Evolutionary conservation across 2,113 vertebrate species (phyloP).

Genomic region (Phalacrocorax pelagicus): DNA sequence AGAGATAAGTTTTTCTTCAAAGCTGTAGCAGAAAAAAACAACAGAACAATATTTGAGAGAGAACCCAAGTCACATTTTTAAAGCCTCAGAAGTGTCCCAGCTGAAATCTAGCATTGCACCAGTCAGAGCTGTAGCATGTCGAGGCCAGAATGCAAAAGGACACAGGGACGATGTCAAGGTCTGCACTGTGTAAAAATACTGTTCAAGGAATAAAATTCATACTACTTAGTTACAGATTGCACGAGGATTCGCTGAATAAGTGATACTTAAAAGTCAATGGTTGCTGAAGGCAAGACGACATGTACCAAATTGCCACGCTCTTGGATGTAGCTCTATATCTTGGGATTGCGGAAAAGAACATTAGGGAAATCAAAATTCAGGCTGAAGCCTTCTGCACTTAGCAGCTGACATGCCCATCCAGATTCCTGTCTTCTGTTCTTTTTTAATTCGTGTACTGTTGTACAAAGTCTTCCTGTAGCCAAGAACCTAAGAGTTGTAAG

Average conservation of each 20-base stretch:
- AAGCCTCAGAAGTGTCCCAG: not conserved
- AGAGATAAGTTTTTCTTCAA: not conserved
- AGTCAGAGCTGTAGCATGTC: not conserved
- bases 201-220: not conserved
- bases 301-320: not conserved
- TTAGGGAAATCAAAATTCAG: not conserved
- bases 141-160: not conserved
- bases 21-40: not conserved
- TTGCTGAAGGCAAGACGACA: not conserved
- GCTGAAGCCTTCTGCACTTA: not conserved
- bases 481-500: not conserved
- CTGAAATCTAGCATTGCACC: not conserved
- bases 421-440: not conserved
- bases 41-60: not conserved
- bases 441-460: no score
- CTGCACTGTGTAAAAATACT: not conserved
- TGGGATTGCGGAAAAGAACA: not conserved
- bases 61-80: not conserved
- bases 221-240: not conserved
- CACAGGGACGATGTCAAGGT: not conserved
- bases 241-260: not conserved
- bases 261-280: not conserved
- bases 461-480: not conserved
- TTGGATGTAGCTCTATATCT: not conserved
- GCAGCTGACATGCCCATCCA: not conserved